Base-by-base conservation (phyloP, 2,888 invertebrate genomes). In the Beris chalybata region DNA sequence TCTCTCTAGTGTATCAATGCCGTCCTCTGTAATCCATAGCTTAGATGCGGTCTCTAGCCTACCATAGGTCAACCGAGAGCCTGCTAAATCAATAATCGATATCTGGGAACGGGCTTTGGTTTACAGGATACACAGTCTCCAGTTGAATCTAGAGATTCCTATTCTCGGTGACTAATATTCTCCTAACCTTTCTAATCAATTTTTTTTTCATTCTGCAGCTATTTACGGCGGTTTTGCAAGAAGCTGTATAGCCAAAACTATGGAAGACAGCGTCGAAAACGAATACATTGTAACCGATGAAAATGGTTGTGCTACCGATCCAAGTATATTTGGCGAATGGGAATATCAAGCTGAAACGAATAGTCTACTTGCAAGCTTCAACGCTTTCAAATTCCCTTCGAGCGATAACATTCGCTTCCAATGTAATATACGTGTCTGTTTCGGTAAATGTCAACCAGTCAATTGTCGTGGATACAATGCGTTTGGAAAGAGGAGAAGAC, bases 331-430 rank as follows among this genome's bases (percentile, higher is more conserved):
- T 75, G 94, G 93, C 47, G 95, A 95, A 78, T 95, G 95, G 95
- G 90, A 93, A 73, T 90, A 93, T 75, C 92, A 92, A 76, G 86
- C 90, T 22, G 93, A 93, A 69, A 90, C 90, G 59, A 93, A 93
- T 77, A 89, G 92, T 22, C 82, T 96, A 63, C 83, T 91, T 76
- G 95, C 95, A 70, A 89, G 91, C 73, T 95, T 96, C 81, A 94
- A 94, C 78, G 95, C 95, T 4, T 95, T 95, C 80, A 95, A 95
- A 78, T 96, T 95, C 87, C 95, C 95, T 0, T 93, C 92, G 74
- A 94, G 94, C 76, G 95, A 95, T 76, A 95, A 93, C 76, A 93
- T 95, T 74, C 83, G 93, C 80, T 95, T 96, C 91, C 95, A 95
- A 80, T 95, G 95, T 79, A 95, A 95, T 79, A 94, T 95, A 74